These are phyloP conservation scores for Petrosia ficiformis DNA, from an alignment of 37 sponge, comb jelly and placozoan species.

Conservation along the genomic window DNA sequence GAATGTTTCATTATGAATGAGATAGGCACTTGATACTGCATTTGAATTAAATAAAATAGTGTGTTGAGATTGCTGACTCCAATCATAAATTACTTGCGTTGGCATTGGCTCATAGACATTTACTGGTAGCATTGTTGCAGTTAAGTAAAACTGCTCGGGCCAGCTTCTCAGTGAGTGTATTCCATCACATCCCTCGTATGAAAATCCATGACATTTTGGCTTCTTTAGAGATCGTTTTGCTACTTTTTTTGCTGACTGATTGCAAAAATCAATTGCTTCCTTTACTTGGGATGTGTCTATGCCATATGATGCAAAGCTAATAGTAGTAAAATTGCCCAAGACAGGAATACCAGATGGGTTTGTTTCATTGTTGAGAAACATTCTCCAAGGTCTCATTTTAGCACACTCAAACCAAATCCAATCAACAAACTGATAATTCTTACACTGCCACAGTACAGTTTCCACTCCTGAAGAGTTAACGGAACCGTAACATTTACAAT, in stretches of 20 bases:
- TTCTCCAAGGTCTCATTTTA: constrained; percentile 18
- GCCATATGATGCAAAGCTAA: constrained; percentile 24
- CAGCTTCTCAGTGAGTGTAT: constrained; percentile 7
- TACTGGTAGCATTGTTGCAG: constrained; percentile 30
- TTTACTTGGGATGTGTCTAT: not conserved
- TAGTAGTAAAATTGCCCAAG: constrained; percentile 24
- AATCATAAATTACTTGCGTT: constrained; percentile 24
- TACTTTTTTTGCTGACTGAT: not conserved
- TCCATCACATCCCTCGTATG: not conserved
- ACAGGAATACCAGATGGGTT: constrained; percentile 31
- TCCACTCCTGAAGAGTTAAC: constrained; percentile 3
- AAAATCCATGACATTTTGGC: not conserved
- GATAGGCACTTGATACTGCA: constrained; percentile 5
- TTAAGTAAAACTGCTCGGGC: constrained; percentile 23
- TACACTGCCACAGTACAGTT: constrained; percentile 19
- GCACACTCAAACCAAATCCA: constrained; percentile 27
- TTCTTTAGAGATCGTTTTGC: too few species aligned
- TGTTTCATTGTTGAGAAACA: constrained; percentile 30
- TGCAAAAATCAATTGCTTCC: not conserved
- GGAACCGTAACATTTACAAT: constrained; percentile 26
- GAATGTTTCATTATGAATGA: constrained; percentile 10
- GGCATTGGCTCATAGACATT: constrained; percentile 10
- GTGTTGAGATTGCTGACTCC: not conserved
- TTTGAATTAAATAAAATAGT: constrained; percentile 8
- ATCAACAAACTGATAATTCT: not conserved